A percentile compares a stretch with the other conserved stretches of the same genome.
These are phyloP conservation scores for Mormyrops boulengeri DNA, from an alignment of 2,797 vertebrate genomes.

Conservation along the genomic window DNA sequence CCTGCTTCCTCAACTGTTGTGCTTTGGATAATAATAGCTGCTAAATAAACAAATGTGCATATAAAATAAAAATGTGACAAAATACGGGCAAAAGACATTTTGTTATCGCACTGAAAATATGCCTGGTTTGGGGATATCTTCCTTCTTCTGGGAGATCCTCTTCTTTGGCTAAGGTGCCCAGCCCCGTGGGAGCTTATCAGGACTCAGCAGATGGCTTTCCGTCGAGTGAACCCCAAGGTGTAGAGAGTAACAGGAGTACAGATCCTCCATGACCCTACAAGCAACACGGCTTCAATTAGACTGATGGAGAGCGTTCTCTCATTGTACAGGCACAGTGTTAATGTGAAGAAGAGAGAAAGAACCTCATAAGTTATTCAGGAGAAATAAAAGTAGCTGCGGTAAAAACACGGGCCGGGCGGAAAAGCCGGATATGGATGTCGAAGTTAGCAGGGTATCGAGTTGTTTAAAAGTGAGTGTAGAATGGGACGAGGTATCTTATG, in stretches of 20 bases:
- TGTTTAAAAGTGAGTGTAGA: background rate
- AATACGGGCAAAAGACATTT: background rate
- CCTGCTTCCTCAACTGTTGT: background rate
- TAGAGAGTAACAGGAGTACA: background rate
- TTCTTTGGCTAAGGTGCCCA: background rate
- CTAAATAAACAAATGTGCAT: background rate
- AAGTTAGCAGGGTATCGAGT: background rate
- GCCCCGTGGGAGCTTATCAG: background rate
- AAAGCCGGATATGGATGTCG: background rate
- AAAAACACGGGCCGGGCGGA: background rate
- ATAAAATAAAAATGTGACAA: background rate
- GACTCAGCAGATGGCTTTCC: background rate
- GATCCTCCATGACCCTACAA: constrained; percentile 8
- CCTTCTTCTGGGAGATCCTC: background rate
- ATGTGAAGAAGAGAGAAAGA: constrained; percentile 8
- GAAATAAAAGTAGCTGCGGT: constrained; percentile 18
- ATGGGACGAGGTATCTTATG: background rate
- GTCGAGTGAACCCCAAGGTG: background rate
- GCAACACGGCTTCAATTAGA: constrained; percentile 6
- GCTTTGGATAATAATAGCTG: background rate
- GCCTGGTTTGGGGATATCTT: background rate
- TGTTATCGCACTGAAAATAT: background rate
- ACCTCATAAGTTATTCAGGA: constrained; percentile 22
- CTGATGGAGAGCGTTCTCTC: background rate
- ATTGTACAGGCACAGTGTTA: background rate